Conservation (phyloP, 23 tunicate species). For the Botrylloides violaceus region DNA sequence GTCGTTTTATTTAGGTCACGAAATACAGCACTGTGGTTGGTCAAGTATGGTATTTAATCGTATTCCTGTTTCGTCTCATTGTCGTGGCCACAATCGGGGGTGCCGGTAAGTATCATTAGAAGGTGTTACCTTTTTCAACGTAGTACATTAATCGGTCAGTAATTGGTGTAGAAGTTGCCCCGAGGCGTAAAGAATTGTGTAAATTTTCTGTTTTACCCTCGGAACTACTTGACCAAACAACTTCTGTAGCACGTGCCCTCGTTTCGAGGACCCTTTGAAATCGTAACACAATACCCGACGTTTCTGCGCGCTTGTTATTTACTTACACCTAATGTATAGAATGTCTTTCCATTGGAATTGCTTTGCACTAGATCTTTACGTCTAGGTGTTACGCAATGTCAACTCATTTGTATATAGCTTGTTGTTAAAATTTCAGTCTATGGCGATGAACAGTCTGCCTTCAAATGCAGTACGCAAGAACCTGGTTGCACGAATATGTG, state of each 20-base stretch:
- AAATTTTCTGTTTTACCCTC: too few species aligned
- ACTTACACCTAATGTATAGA: too few species aligned
- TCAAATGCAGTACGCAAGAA: constrained; percentile 51
- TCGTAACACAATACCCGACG: neutral
- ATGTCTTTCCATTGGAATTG: too few species aligned
- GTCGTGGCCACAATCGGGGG: constrained; percentile 53
- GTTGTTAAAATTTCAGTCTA: constrained; percentile 36
- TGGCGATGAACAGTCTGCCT: constrained; percentile 78
- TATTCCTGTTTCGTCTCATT: constrained; percentile 43
- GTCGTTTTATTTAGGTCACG: constrained; percentile 20
- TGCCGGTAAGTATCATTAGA: constrained; percentile 25
- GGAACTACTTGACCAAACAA: neutral
- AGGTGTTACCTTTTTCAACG: too few species aligned
- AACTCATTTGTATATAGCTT: too few species aligned
- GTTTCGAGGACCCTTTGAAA: neutral
- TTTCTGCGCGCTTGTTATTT: too few species aligned
- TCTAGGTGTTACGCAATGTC: too few species aligned
- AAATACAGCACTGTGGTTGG: constrained; percentile 41
- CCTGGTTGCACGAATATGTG: constrained; percentile 63
- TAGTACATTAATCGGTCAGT: too few species aligned
- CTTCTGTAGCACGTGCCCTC: neutral
- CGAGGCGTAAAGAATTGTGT: too few species aligned
- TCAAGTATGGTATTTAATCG: constrained; percentile 41
- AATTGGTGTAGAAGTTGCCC: too few species aligned
- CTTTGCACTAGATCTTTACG: too few species aligned